Evolutionary conservation across 1,140 invertebrate species (phyloP), one percentile per base, ranked within the genome.

Genomic region (Polypedilum vanderplanki): DNA sequence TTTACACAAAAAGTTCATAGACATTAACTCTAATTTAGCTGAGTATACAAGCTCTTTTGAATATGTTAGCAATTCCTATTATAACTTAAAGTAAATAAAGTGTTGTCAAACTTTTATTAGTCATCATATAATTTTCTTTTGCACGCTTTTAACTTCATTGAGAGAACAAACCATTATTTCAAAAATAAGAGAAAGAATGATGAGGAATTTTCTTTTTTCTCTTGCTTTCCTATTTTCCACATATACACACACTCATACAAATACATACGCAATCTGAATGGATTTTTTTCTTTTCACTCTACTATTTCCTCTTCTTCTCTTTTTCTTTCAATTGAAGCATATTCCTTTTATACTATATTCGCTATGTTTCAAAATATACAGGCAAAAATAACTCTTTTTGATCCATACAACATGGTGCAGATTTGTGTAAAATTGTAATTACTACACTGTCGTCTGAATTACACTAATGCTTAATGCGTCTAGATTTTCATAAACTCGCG

Each of bases 61-160:
- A 33, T 33, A 33, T 33, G 24, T 33, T 5, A 33, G 24, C 24
- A 33, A 33, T 33, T 33, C 24, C 5, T 33, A 33, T 5, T 33
- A 33, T 33, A 33, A 3, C 5, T 33, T 33, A 33, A 15, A 15
- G 12, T 57, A 15, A 46, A 46, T 33, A 46, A 57, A 57, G 46
- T 57, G 46, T 57, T 57, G 46, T n/a, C 46, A 57, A 57, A 57
- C 46, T 57, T 57, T n/a, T 57, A 57, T 57, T 57, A 57, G 46
- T 57, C 46, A 57, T 57, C 46, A 57, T 57, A 57, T 57, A 57
- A 46, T 57, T n/a, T 57, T 57, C n/a, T 57, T 12, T 12, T 57
- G 46, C 46, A n/a, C 12, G 46, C 46, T 57, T n/a, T 57, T n/a
- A n/a, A 57, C 46, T n/a, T 57, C 46, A n/a, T 12, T 57, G 46